Evolutionary conservation across 2,797 vertebrate species (phyloP).

Genomic region (Prionace glauca): DNA sequence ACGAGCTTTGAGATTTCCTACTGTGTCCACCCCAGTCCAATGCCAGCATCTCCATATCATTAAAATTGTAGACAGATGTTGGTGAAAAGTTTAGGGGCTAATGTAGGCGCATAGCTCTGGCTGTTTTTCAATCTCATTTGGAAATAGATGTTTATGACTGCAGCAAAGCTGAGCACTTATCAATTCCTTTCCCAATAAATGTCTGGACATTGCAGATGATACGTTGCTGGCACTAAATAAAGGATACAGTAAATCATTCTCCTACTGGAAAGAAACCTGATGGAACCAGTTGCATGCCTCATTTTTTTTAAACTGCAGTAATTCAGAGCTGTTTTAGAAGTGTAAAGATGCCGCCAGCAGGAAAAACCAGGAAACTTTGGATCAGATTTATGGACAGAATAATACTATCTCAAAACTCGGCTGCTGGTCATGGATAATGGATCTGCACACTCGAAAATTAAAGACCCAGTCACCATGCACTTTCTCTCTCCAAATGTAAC

Average conservation of each 20-base stretch:
- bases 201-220: background rate
- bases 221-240: background rate
- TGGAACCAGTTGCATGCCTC: too few relatives aligned
- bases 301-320: too few relatives aligned
- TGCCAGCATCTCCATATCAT: too few relatives aligned
- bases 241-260: background rate
- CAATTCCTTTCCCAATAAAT: background rate
- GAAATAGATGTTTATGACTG: background rate
- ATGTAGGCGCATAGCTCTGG: too few relatives aligned
- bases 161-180: background rate
- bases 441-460: background rate
- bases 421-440: background rate
- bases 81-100: too few relatives aligned
- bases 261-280: too few relatives aligned
- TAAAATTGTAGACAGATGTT: too few relatives aligned
- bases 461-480: background rate
- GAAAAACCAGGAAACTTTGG: background rate
- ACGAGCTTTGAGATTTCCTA: too few relatives aligned
- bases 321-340: background rate
- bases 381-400: background rate
- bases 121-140: too few relatives aligned
- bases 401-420: background rate
- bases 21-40: too few relatives aligned
- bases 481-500: background rate
- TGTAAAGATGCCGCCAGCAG: background rate